phyloP scores from a whole-genome alignment of 2,888 invertebrate species.

The Volucella inanis region DNA sequence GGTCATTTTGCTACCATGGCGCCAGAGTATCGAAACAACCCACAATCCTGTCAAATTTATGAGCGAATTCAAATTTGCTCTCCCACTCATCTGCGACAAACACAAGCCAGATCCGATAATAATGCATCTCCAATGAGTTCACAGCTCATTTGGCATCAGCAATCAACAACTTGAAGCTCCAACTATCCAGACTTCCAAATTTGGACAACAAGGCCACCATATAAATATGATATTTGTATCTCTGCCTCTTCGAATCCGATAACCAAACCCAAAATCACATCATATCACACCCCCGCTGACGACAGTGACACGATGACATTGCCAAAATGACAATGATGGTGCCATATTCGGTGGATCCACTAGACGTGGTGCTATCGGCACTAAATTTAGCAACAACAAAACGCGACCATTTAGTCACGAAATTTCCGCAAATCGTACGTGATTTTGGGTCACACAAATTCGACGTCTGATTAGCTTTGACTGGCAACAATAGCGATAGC shows the following conservation, averaged over 20 bases:
- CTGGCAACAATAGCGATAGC: constrained; percentile 24
- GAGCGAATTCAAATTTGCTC: constrained; percentile 14
- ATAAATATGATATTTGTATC: not conserved
- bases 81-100: constrained; percentile 26
- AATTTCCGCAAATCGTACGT: constrained; percentile 51
- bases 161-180: constrained; percentile 38
- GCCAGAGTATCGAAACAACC: not conserved
- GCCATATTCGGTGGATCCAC: constrained; percentile 29
- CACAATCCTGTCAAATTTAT: constrained; percentile 27
- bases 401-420: constrained; percentile 54
- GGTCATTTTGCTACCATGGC: too few relatives aligned
- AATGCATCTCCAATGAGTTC: constrained; percentile 64
- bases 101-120: constrained; percentile 54
- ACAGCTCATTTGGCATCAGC: constrained; percentile 65
- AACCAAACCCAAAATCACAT: constrained; percentile 51
- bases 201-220: constrained; percentile 63
- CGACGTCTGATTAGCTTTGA: constrained; percentile 45
- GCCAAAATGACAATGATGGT: constrained; percentile 35
- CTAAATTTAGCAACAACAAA: constrained; percentile 6
- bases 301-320: not conserved
- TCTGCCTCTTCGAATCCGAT: constrained; percentile 49
- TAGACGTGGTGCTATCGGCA: constrained; percentile 30
- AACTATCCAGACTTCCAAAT: constrained; percentile 27
- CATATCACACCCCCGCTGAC: constrained; percentile 42
- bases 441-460: constrained; percentile 46